Percentiles rank a stretch among this genome's conserved stretches.
Conservation (phyloP, 1,140 invertebrate genomes). For the Drepana arcuata region DNA sequence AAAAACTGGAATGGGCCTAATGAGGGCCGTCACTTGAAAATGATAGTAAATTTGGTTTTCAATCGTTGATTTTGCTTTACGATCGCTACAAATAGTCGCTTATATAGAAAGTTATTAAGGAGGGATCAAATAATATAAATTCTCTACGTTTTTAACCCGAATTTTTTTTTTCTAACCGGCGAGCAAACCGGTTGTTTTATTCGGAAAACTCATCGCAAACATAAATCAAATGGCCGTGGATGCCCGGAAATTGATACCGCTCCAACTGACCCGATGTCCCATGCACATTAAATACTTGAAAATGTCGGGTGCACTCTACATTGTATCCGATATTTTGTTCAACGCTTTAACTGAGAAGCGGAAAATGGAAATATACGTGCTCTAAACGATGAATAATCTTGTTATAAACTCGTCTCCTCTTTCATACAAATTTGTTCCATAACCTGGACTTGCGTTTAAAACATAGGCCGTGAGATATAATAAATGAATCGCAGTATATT, state of each 20-base stretch:
- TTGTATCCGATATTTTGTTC: too few relatives aligned
- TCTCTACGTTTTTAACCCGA: not conserved
- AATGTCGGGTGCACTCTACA: constrained; percentile 8
- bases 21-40: not conserved
- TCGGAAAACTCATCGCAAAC: constrained; percentile 32
- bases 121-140: not conserved
- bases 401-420: too few relatives aligned
- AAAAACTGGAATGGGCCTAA: too few relatives aligned
- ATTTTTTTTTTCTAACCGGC: too few relatives aligned
- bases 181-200: constrained; percentile 14
- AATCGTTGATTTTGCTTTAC: not conserved
- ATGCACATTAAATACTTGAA: constrained; percentile 22
- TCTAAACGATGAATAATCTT: too few relatives aligned
- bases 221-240: constrained; percentile 45
- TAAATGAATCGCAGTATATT: too few relatives aligned
- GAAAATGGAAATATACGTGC: too few relatives aligned
- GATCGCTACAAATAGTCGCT: not conserved
- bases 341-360: too few relatives aligned
- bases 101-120: not conserved
- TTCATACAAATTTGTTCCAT: too few relatives aligned
- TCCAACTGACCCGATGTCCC: constrained; percentile 22
- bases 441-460: too few relatives aligned
- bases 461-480: too few relatives aligned
- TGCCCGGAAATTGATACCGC: constrained; percentile 49
- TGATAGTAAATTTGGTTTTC: not conserved